Evolutionary conservation across 2,888 invertebrate species (phyloP), one percentile per base, ranked within the genome.

Genomic region (Argynnis bischoffii): DNA sequence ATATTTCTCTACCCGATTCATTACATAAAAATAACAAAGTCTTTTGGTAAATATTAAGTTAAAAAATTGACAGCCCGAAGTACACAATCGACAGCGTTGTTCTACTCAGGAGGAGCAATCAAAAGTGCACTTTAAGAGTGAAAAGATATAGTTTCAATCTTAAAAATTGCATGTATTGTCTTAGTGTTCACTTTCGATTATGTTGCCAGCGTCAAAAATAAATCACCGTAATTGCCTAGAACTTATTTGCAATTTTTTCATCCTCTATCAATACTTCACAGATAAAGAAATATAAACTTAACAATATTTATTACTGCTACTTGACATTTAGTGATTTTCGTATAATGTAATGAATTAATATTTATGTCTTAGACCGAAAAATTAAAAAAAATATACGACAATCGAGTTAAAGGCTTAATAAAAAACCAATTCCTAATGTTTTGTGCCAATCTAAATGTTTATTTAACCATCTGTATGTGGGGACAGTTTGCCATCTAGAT

Each of bases 331-430:
- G 3, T 35, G 14, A 13, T 57, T 14, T 47, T 8, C 16, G 16
- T 35, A 60, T 31, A 60, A 51, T 51, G 31, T 50, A 60, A 3
- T 51, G 35, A 6, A 51, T 35, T 60, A 8, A 50, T 16, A 50
- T 35, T 18, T 35, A 61, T 1, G 18, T 61, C 61, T 50, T 51
- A 51, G 61, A 61, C 61, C 51, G 61, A 51, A 51, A 61, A 51
- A 35, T 16, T 14, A 14, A 11, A 60, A 16, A 13, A n/a, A 2
- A 31, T n/a, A 26, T 14, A 13, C 35, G 11, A 35, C 16, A 14
- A 60, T 31, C 18, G 1, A n/a, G 8, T 48, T n/a, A 35, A 26
- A 51, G 4, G 26, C 31, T 60, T 60, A 50, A 16, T 31, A 1
- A 35, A 13, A 26, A 26, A 57, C 21, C 18, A 46, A 57, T 50